Percentiles rank a stretch among this genome's conserved stretches.
These are phyloP conservation scores for Plestiodon gilberti DNA, from an alignment of 2,113 vertebrate species.

Conservation along the genomic window DNA sequence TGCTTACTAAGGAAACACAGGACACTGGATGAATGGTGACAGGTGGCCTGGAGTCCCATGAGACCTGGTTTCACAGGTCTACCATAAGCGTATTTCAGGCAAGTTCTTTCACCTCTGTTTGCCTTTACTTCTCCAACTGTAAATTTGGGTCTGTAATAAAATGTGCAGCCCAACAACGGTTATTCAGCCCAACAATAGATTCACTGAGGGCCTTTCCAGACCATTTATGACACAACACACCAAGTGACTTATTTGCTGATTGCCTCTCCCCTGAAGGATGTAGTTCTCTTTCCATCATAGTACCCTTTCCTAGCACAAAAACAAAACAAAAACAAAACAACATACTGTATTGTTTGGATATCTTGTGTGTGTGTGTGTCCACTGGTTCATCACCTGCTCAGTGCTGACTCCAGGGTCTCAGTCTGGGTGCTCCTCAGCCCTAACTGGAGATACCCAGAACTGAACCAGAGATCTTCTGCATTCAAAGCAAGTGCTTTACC, in stretches of 20 bases:
- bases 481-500: too few species aligned
- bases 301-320: background rate
- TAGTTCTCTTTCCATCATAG: background rate
- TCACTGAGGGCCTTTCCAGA: background rate
- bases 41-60: background rate
- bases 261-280: background rate
- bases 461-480: too few species aligned
- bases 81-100: background rate
- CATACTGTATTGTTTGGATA: background rate
- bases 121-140: background rate
- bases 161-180: background rate
- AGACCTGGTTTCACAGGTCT: background rate
- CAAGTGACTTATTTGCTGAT: background rate
- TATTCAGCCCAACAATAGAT: background rate
- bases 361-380: background rate
- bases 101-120: background rate
- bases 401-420: too few species aligned
- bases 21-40: background rate
- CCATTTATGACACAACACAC: background rate
- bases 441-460: too few species aligned
- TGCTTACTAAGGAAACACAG: background rate
- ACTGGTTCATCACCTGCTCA: too few species aligned
- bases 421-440: too few species aligned
- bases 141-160: background rate
- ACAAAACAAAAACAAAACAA: background rate